phyloP scores from a whole-genome alignment of 2,888 invertebrate species.

The Pemphredon lugubris region DNA sequence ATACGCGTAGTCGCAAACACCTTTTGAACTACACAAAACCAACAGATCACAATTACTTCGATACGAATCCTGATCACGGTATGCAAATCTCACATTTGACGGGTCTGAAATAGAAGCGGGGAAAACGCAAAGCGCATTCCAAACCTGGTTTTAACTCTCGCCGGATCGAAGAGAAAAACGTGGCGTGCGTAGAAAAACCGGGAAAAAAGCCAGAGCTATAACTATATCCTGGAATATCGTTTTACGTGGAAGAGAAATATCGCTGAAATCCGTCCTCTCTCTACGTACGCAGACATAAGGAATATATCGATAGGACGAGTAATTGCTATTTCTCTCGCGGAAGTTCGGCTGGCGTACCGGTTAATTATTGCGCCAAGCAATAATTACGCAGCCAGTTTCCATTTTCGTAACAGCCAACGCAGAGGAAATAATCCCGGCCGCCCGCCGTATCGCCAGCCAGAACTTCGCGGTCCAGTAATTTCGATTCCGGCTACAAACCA shows the following conservation, averaged over 20 bases:
- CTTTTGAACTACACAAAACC: too few species aligned
- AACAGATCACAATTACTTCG: too few species aligned
- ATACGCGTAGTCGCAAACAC: too few species aligned
- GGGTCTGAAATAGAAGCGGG: conserved; percentile 31
- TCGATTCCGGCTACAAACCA: conserved; percentile 17
- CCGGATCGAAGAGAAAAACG: conserved; percentile 17
- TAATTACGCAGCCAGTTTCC: conserved; percentile 46
- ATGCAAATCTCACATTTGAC: too few species aligned
- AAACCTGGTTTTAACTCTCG: conserved; percentile 20
- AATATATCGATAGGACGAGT: conserved; percentile 27
- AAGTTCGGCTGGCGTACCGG: conserved; percentile 28
- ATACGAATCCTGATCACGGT: too few species aligned
- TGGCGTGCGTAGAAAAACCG: conserved; percentile 10
- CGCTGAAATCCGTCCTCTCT: not conserved
- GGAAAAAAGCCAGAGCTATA: not conserved
- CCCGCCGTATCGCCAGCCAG: conserved; percentile 11
- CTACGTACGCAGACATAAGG: not conserved
- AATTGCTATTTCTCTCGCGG: conserved; percentile 37
- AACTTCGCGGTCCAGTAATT: conserved; percentile 36
- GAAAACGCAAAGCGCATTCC: conserved; percentile 2
- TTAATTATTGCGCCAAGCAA: conserved; percentile 52
- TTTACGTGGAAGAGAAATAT: not conserved
- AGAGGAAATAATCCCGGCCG: conserved; percentile 35
- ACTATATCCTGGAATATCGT: not conserved
- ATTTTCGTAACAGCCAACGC: conserved; percentile 42